Evolutionary conservation across 2,888 invertebrate genomes (phyloP), one percentile per base, ranked within the genome.

Genomic region (Tiliacea aurago): DNA sequence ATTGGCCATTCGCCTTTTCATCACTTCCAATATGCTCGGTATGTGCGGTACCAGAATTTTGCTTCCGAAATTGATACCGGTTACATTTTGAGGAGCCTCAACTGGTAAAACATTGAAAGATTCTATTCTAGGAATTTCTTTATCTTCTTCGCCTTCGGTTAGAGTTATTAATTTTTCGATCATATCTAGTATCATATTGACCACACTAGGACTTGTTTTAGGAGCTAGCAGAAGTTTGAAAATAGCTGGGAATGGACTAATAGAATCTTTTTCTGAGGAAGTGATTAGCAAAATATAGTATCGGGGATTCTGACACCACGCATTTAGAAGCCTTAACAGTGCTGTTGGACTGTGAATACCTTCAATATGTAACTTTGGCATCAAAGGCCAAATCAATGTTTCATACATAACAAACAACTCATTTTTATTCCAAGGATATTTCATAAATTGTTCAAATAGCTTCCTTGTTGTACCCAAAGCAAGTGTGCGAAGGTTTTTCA

Each of bases 341-440:
- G 98, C 97, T 1, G 99, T 98, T 0, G 99, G 98, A 85, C 97
- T 98, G 87, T 98, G 97, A 71, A 99, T 97, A 15, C 98, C 98
- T 90, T 99, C 99, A 63, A 97, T 95, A 0, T 98, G 97, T 23
- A 99, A 93, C 89, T 98, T 98, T 18, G 97, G 96, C 73, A 98
- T 93, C 88, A 97, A 97, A 0, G 99, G 99, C 97, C 98, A 99
- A 15, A 99, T 97, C 64, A 98, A 97, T 0, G 98, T 97, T 65
- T 97, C 96, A 89, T 98, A 99, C 28, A 99, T 90, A 0, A 98
- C 97, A 79, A 97, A 97, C 15, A 99, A 93, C 92, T 99, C 98
- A 10, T 96, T 93, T 37, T 94, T 90, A 9, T 95, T 92, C 98
- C 98, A 99, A 7, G 95, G 92, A 90, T 98, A 99, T 78, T 97